Conservation (phyloP, 2,797 vertebrate species). For the Phataginus tetradactyla region DNA sequence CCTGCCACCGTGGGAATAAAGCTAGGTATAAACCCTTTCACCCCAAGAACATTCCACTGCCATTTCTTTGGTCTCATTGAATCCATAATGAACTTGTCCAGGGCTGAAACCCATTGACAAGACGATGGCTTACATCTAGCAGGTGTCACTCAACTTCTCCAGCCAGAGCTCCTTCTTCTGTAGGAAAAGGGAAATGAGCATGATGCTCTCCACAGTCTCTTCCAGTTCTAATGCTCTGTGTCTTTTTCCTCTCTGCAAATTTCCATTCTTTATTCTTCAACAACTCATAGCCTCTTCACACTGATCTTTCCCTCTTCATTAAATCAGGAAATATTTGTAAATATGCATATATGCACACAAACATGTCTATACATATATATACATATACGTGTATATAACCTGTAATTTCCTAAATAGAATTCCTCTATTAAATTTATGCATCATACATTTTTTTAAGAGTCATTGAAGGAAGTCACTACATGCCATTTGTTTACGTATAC, state of each 20-base stretch:
- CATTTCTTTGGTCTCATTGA: too few relatives aligned
- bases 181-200: background rate
- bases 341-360: background rate
- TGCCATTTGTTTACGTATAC: background rate
- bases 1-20: too few relatives aligned
- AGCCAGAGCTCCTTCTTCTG: background rate
- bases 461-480: background rate
- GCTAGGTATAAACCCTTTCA: too few relatives aligned
- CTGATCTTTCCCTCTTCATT: background rate
- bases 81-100: too few relatives aligned
- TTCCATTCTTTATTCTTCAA: background rate
- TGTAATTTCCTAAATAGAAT: slow-evolving; percentile 29
- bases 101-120: too few relatives aligned
- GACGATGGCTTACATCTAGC: background rate
- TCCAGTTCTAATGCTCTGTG: background rate
- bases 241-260: background rate
- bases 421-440: background rate
- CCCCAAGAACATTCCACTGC: too few relatives aligned
- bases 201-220: background rate
- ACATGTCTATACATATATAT: background rate
- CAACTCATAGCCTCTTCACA: background rate
- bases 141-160: background rate
- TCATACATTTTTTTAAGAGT: background rate
- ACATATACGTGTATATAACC: background rate
- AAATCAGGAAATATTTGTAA: slow-evolving; percentile 3